Evolutionary conservation across 2,888 invertebrate species (phyloP).

Genomic region (Eupithecia pulchellata): DNA sequence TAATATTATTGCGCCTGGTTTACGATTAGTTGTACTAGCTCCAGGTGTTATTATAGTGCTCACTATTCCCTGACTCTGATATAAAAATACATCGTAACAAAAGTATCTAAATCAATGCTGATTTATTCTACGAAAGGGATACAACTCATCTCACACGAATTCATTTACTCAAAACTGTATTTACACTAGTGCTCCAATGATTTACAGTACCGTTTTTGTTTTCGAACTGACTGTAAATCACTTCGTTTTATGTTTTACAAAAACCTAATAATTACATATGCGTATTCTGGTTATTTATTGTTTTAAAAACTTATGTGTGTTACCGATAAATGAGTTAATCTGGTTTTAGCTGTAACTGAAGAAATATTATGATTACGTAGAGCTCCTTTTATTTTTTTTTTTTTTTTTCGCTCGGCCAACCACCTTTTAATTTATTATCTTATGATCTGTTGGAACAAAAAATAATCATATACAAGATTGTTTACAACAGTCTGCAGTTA

Average conservation of each 20-base stretch:
- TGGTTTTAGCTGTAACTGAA: background rate
- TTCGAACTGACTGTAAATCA: constrained; percentile 9
- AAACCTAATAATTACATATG: constrained; percentile 53
- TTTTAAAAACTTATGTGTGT: constrained; percentile 33
- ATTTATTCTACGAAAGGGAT: background rate
- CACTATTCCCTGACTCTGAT: no score
- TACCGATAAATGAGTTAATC: background rate
- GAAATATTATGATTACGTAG: background rate
- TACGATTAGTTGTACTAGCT: no score
- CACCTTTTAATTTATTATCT: no score
- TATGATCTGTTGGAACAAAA: background rate
- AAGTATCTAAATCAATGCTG: background rate
- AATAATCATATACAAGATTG: constrained; percentile 13
- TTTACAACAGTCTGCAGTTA: no score
- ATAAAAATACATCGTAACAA: background rate
- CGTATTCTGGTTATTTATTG: constrained; percentile 49
- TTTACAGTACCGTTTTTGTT: constrained; percentile 12
- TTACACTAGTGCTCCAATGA: constrained; percentile 9
- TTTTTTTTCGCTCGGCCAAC: no score
- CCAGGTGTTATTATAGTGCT: no score
- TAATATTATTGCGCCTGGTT: no score
- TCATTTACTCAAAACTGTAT: constrained; percentile 5
- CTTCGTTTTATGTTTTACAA: constrained; percentile 33
- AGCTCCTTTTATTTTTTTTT: no score
- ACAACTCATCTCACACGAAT: background rate